These are phyloP conservation scores for Paradoxurus hermaphroditus DNA, from an alignment of 2,113 vertebrate species.

Conservation along the genomic window DNA sequence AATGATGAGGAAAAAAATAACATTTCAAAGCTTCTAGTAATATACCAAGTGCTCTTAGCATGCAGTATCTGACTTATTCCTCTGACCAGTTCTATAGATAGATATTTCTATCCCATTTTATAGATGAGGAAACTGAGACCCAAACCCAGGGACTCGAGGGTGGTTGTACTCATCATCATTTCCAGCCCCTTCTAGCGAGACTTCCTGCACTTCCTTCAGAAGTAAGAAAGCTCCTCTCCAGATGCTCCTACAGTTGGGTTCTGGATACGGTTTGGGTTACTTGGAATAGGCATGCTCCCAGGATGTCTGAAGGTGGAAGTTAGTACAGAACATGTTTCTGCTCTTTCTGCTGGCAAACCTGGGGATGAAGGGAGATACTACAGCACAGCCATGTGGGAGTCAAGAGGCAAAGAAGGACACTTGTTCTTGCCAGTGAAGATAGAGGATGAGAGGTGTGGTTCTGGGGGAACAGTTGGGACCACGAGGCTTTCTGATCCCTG, in stretches of 20 bases:
- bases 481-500: not conserved
- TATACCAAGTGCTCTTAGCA: not conserved
- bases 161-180: not conserved
- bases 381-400: not conserved
- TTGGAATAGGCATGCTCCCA: not conserved
- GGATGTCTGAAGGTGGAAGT: not conserved
- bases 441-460: not conserved
- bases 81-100: not conserved
- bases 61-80: not conserved
- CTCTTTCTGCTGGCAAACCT: not conserved
- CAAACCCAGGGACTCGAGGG: not conserved
- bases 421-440: not conserved
- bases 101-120: not conserved
- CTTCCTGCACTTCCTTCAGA: not conserved
- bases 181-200: not conserved
- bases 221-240: not conserved
- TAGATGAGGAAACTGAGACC: not conserved
- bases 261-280: not conserved
- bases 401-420: not conserved
- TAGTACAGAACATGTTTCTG: not conserved
- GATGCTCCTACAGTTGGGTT: not conserved
- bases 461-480: not conserved
- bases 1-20: not conserved
- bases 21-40: not conserved
- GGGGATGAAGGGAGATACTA: not conserved